A percentile compares a stretch with the other conserved stretches of the same genome.
phyloP scores from a whole-genome alignment of 2,113 vertebrate genomes.

The Choloepus hoffmanni region DNA sequence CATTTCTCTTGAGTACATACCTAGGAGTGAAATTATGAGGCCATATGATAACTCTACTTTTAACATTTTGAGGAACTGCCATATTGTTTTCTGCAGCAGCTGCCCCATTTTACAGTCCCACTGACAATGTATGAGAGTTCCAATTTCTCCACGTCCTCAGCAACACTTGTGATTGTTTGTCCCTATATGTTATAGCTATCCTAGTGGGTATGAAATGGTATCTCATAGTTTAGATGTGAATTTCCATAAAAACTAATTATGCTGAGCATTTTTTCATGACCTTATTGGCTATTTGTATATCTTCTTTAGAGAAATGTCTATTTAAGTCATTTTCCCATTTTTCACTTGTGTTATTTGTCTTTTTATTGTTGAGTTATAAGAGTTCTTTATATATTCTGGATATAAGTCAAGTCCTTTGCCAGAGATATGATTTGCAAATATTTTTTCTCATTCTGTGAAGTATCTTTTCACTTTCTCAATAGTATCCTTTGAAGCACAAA shows the following conservation, averaged over 20 bases:
- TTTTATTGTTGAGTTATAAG: neutral
- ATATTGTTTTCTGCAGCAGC: neutral
- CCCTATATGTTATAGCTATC: neutral
- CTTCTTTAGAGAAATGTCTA: neutral
- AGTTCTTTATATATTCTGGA: slow-evolving; percentile 9
- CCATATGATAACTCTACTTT: neutral
- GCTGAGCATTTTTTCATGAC: neutral
- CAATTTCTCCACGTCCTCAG: neutral
- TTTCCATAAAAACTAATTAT: neutral
- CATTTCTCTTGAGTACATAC: neutral
- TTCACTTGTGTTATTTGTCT: neutral
- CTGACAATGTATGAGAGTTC: neutral
- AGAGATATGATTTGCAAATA: neutral
- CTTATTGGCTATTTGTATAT: neutral
- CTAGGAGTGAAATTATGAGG: neutral
- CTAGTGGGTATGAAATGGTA: neutral
- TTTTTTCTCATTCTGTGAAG: slow-evolving; percentile 12
- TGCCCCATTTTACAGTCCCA: neutral
- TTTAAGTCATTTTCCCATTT: slow-evolving; percentile 36
- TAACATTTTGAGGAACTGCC: neutral
- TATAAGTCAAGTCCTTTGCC: neutral
- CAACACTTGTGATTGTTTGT: neutral
- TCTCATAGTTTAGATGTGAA: slow-evolving; percentile 5
- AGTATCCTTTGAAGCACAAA: neutral
- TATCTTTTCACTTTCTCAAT: neutral